A percentile compares a stretch with the other conserved stretches of the same genome.
phyloP scores from a whole-genome alignment of 2,113 vertebrate genomes.

The Oxyruncus cristatus region DNA sequence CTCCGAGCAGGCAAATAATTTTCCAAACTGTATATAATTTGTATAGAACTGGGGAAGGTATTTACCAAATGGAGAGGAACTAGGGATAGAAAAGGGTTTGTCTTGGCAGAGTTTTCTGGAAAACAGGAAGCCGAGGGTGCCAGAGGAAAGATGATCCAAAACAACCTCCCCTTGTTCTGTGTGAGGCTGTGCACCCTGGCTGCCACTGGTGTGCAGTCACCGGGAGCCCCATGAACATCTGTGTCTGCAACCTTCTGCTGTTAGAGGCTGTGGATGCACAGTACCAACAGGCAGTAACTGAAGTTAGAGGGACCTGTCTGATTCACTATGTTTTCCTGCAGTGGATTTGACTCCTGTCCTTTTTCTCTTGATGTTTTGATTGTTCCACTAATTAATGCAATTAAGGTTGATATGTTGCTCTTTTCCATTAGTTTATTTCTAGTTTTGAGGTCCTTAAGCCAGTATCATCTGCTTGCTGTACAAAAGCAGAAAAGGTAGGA shows the following conservation, averaged over 20 bases:
- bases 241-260: not conserved
- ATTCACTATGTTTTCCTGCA: not conserved
- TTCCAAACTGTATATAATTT: not conserved
- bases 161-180: not conserved
- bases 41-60: not conserved
- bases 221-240: accelerated
- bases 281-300: not conserved
- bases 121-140: not conserved
- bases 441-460: not conserved
- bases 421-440: not conserved
- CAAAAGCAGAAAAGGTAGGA: not conserved
- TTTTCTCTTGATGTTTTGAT: not conserved
- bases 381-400: not conserved
- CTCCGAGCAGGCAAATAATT: not conserved
- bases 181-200: not conserved
- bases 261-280: accelerated
- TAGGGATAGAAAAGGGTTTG: not conserved
- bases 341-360: not conserved
- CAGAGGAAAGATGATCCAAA: not conserved
- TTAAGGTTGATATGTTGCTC: not conserved
- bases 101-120: not conserved
- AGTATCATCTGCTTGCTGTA: not conserved
- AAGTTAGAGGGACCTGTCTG: not conserved
- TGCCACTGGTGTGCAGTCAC: not conserved
- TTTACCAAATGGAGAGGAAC: not conserved